phyloP scores from a whole-genome alignment of 2,888 invertebrate genomes.

The Zaprionus lineosus region DNA sequence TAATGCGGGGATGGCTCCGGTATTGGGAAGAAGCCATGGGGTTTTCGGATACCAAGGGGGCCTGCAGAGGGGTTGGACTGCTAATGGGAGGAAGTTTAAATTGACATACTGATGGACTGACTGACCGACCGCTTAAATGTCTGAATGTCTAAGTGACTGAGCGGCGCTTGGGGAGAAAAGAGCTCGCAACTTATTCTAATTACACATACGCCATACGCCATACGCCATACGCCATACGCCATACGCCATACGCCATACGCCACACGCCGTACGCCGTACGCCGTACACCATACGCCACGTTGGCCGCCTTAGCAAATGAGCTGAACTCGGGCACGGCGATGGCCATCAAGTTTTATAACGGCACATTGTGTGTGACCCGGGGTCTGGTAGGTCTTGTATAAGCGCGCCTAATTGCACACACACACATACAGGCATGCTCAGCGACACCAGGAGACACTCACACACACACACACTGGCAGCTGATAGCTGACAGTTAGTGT shows the following conservation, averaged over 20 bases:
- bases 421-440: conserved; percentile 16
- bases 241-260: too few relatives aligned
- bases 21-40: not conserved
- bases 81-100: too few relatives aligned
- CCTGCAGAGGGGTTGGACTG: too few relatives aligned
- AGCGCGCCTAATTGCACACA: conserved; percentile 39
- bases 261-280: too few relatives aligned
- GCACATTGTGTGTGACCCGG: conserved; percentile 9
- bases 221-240: too few relatives aligned
- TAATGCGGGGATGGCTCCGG: too few relatives aligned
- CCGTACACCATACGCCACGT: conserved; percentile 71
- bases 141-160: too few relatives aligned
- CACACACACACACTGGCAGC: conserved; percentile 10
- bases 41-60: too few relatives aligned
- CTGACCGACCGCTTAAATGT: too few relatives aligned
- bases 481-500: conserved; percentile 11
- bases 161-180: too few relatives aligned
- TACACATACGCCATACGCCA: too few relatives aligned
- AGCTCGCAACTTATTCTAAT: conserved; percentile 61
- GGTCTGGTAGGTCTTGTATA: conserved; percentile 40
- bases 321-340: conserved; percentile 28
- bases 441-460: not conserved
- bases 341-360: conserved; percentile 63
- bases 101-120: conserved; percentile 19
- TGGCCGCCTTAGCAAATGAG: conserved; percentile 39